These are phyloP conservation scores for silkworm (Bombyx mori) DNA, from an alignment of 1,140 invertebrate species.

Conservation along the genomic window ASM3026992v2 NC_085115.1:11682001-11682500, in stretches of 20 bases:
- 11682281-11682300: constrained; percentile 47
- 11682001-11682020: no score
- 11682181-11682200: constrained; percentile 11
- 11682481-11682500: no score
- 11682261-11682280: constrained; percentile 47
- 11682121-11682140: neutral
- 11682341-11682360: constrained; percentile 26
- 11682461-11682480: no score
- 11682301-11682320: constrained; percentile 14
- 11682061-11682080: no score
- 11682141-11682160: no score
- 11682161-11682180: neutral
- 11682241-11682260: constrained; percentile 40
- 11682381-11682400: constrained; percentile 7
- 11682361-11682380: constrained; percentile 16
- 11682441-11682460: no score
- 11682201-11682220: constrained; percentile 34
- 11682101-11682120: no score
- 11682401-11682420: constrained; percentile 7
- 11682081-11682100: no score
- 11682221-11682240: constrained; percentile 33
- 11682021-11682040: no score
- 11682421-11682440: no score
- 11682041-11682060: no score
- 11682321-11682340: constrained; percentile 12